Base-by-base conservation (phyloP, 2,888 invertebrate species). In the Cryptocephalus moraei region DNA sequence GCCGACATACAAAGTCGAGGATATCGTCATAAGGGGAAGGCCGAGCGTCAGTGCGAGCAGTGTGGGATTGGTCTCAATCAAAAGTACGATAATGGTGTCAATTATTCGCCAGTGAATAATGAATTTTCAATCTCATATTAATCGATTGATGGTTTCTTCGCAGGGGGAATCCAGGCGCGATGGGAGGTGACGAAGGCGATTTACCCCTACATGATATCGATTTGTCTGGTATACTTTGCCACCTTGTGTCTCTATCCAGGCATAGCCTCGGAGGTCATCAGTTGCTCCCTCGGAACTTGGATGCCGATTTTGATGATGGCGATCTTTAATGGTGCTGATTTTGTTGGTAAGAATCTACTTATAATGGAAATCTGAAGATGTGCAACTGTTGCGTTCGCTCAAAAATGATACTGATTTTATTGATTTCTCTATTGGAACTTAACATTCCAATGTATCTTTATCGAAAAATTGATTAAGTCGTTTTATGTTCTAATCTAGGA, bases 271-370 rank as follows among this genome's bases (percentile, higher is more conserved):
- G 92, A 93, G 68, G 85, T 93, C 32, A 78, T 82, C 10, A 91
- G 90, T 49, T 92, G 91, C 63, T 78, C 78, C 22, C 79, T 91
- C 38, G 82, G 83, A 11, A 80, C 84, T 1, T 93, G 93, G 92
- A 90, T 92, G 87, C 92, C 93, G 0, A 89, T 93, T 32, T 73
- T 92, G 39, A 76, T 93, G 48, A 92, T 93, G 89, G 84, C 91
- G 1, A 78, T 86, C 9, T 93, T 93, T 66, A 93, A 93, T 62
- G 78, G 84, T 4, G 86, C 87, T 43, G 93, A 93, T 71, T 80
- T 92, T 11, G 73, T 91, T 52, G 93, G 93, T 41, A 57, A 57
- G 48, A 11, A 36, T 6, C 6, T 22, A 22, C 22, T 22, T 22
- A 2, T 36, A 11, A 36, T 36, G 36, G 36, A 54, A 50, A 50